Base-by-base conservation (phyloP, 2,113 vertebrate species). In the Hippocampus guttulatus region DNA sequence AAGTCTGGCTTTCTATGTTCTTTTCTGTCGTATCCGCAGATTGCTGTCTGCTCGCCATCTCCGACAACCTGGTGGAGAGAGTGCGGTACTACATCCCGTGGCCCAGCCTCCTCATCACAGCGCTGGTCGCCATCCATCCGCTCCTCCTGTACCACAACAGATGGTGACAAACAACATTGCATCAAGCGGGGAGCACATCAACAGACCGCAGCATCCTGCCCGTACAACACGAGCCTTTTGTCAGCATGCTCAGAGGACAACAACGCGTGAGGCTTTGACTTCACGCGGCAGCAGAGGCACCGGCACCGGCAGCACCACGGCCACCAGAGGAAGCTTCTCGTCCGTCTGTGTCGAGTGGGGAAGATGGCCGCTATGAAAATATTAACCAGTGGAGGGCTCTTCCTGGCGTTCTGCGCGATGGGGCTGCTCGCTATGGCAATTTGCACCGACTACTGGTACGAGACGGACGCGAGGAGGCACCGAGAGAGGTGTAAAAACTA, bases 401-500 rank as follows among this genome's bases (percentile, higher is more conserved):
- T 93, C 81, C 82, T 96, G 90, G 94, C 95, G 66, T 84, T 95
- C 73, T 93, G 93, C 67, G 92, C 95, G 67, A 88, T 95, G 58
- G 93, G 92, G 62, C 90, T 95, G 62, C 90, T 96, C 81, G 91
- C 92, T 70, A 94, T 95, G 90, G 95, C 95, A 47, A 95, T 96
- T 68, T 95, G 95, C 89, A 96, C 95, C 86, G 95, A 95, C 71
- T 92, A 93, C 63, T 96, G 95, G 94, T 96, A 96, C 85, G 94
- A 96, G 91, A 96, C 94, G 25, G 95, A 96, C 79, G 94, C 95
- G 11, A 86, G 95, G 85, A 89, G 93, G 68, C 94, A 96, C 81
- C 93, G 95, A 0, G 94, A 95, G 71, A 91, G 94, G 84, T 96
- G 95, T 88, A 94, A 94, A 79, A 93, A 93, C 87, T 94, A 93